Conservation (phyloP, 2,888 invertebrate species). For the Resseliella maxima region DNA sequence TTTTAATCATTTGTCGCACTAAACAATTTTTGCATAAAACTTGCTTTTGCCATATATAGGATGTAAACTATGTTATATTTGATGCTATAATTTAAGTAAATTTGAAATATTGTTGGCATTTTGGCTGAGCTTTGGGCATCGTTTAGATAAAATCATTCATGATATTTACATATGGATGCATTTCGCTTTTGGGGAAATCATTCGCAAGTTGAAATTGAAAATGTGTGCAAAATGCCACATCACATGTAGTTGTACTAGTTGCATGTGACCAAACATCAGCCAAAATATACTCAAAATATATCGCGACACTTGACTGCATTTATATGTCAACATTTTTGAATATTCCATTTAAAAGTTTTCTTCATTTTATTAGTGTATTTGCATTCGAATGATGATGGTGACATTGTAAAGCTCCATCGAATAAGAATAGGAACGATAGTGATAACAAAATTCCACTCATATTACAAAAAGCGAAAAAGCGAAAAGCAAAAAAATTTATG, state of each 20-base stretch:
- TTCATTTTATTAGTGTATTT: slow-evolving; percentile 5
- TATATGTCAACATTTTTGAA: not conserved
- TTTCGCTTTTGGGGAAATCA: not conserved
- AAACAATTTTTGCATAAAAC: too few relatives aligned
- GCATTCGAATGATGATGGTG: not conserved
- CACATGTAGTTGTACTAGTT: not conserved
- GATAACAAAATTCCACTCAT: not conserved
- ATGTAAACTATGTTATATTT: too few relatives aligned
- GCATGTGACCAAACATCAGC: not conserved
- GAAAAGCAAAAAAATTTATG: slow-evolving; percentile 5
- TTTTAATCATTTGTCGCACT: not conserved
- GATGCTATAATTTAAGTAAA: too few relatives aligned
- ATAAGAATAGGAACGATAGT: not conserved
- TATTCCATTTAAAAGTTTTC: slow-evolving; percentile 2
- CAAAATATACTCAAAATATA: not conserved
- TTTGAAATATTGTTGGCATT: too few relatives aligned
- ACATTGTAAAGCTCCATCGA: not conserved
- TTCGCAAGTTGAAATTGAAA: not conserved
- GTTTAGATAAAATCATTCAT: not conserved
- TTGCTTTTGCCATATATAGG: too few relatives aligned
- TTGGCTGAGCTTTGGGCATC: too few relatives aligned
- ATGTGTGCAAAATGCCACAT: not conserved
- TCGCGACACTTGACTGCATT: slow-evolving; percentile 23
- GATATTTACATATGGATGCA: not conserved
- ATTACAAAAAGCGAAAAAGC: not conserved